Evolutionary conservation across 2,888 invertebrate genomes (phyloP), one percentile per base, ranked within the genome.

Genomic region (Polymixis flavicincta): DNA sequence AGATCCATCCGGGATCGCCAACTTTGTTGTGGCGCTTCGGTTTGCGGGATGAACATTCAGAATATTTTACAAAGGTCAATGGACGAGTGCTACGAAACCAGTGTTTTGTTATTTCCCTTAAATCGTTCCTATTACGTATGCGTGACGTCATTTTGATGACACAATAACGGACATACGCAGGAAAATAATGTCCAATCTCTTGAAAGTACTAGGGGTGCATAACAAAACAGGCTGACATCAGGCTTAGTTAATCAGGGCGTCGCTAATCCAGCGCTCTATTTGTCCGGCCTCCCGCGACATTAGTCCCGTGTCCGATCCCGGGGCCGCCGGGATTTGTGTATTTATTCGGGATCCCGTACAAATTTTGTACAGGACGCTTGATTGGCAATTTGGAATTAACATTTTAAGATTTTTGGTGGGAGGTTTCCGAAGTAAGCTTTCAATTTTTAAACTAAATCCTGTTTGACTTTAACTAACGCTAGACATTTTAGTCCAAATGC

Each of bases 211-310:
- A 93, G 94, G 95, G 93, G 94, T 92, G 94, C 94, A 95, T 95
- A 94, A 93, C 92, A 91, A 92, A 94, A 91, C 90, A 92, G 92
- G 90, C 90, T 91, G 92, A 90, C 92, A 91, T 91, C 90, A 88
- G 90, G 93, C 92, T 93, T 93, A 94, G 94, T 94, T 95, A 95
- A 95, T 95, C 94, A 95, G 94, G 93, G 93, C 93, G 92, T 86
- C 85, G 90, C 92, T 94, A 94, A 94, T 94, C 93, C 93, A 89
- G 90, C 88, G 91, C 90, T 92, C 92, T 94, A 94, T 94, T 94
- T 94, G 94, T 94, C 90, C 92, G 90, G 87, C 87, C 89, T 87
- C 90, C 95, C 95, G 92, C 95, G 93, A 95, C 95, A 95, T 95
- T 94, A 94, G 94, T 95, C 93, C 92, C 90, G 90, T 89, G 93